Evolutionary conservation across 2,113 vertebrate genomes (phyloP), one percentile per base, ranked within the genome.

Genomic region (Silurus asotus): DNA sequence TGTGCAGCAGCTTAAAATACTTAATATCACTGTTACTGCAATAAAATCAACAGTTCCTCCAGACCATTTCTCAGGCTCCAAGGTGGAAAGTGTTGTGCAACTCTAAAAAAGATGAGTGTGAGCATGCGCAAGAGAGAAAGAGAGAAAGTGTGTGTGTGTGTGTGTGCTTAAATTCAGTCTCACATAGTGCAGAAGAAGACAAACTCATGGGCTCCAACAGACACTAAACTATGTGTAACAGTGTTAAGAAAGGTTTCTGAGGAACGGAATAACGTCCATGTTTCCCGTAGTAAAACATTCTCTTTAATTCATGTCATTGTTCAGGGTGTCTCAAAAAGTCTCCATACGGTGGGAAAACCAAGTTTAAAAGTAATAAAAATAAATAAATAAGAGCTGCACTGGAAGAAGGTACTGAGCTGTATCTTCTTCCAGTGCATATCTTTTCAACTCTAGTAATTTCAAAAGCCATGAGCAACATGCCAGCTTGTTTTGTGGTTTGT

Each of bases 21-120:
- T 89, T 92, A 93, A 92, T 92, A 93, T 93, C 91, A 92, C 86
- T 72, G 91, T 90, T 90, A 84, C 90, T 90, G 91, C 92, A 93
- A 90, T 91, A 92, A 92, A 91, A 92, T 91, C 91, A 89, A 93
- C 92, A 93, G 93, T 90, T 92, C 72, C 25, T 91, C 88, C 86
- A 83, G 80, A 87, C 89, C 90, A 84, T 89, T 92, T 92, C 93
- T 94, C 85, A 92, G 91, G 92, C 88, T 93, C 92, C 90, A 45
- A 90, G 84, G 85, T 92, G 93, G 93, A 94, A 94, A 94, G 87
- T 91, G 89, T 90, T 91, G 92, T 92, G 93, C 90, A 93, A 93
- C 89, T 87, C 87, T 88, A 89, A 81, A 81, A 81, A 88, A 89
- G 91, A 90, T 88, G 84, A 88, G 85, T 19, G 19, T 53, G 61